phyloP scores from a whole-genome alignment of 2,797 vertebrate genomes.

The Propithecus deckenii region DNA sequence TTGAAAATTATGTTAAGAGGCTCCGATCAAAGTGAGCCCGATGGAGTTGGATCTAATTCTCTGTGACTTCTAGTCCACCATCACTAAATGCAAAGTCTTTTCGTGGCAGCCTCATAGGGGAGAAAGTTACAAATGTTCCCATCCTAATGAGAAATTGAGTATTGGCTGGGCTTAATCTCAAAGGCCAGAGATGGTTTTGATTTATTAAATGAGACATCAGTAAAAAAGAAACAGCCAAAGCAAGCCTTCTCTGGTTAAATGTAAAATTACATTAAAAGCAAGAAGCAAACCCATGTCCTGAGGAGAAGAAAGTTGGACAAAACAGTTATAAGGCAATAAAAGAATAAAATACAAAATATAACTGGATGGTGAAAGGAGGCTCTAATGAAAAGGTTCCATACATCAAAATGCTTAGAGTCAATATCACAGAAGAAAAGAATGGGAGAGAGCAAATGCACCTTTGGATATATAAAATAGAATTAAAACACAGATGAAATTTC shows the following conservation, averaged over 20 bases:
- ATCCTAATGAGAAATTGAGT: conserved; percentile 39
- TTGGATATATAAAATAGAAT: not conserved
- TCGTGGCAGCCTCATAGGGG: not conserved
- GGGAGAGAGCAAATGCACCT: not conserved
- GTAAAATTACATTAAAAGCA: conserved; percentile 47
- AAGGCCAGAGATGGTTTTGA: conserved; percentile 45
- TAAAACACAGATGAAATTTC: not conserved
- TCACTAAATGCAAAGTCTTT: not conserved
- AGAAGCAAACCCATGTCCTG: not conserved
- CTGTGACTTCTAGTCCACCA: not conserved
- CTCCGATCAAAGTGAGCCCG: conserved; percentile 53
- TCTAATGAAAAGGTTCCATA: not conserved
- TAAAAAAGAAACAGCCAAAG: conserved; percentile 42
- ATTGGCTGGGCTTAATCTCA: not conserved
- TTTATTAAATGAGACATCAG: conserved; percentile 70
- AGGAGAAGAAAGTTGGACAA: not conserved
- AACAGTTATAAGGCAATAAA: not conserved
- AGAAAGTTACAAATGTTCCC: not conserved
- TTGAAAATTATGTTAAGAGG: conserved; percentile 68
- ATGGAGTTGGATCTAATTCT: conserved; percentile 54
- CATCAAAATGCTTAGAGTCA: not conserved
- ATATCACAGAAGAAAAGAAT: not conserved
- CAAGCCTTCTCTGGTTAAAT: conserved; percentile 36
- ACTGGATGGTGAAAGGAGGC: not conserved
- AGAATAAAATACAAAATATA: not conserved